Evolutionary conservation across 2,797 vertebrate species (phyloP).

Genomic region (Crypturellus tataupa): DNA sequence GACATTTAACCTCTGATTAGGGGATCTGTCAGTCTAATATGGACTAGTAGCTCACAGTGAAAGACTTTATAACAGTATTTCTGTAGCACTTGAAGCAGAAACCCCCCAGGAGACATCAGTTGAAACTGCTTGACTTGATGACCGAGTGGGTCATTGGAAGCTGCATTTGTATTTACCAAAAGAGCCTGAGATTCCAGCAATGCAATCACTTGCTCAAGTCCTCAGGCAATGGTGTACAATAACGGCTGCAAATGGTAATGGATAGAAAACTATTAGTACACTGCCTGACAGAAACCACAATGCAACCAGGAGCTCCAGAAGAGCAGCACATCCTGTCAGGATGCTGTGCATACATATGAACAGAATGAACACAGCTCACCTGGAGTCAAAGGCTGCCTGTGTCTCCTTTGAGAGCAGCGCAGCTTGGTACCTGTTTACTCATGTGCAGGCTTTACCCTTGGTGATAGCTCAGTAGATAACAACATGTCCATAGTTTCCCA

Average conservation of each 20-base stretch:
- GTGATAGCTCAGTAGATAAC: neutral
- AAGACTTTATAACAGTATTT: neutral
- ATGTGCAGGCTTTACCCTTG: neutral
- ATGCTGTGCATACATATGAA: neutral
- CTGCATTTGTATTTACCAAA: constrained; percentile 32
- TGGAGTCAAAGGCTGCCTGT: accelerated
- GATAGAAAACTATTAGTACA: neutral
- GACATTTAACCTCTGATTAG: neutral
- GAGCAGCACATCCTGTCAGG: accelerated
- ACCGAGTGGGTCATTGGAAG: constrained; percentile 46
- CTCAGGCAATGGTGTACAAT: constrained; percentile 40
- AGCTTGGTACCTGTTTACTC: accelerated
- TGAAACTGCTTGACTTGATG: constrained; percentile 26
- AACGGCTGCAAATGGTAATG: neutral
- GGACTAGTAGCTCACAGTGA: neutral
- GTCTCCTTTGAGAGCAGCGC: neutral
- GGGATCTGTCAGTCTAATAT: neutral
- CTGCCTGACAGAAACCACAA: neutral
- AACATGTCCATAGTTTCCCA: neutral
- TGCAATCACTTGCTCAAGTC: constrained; percentile 66
- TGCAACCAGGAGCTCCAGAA: neutral
- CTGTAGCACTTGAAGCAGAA: neutral
- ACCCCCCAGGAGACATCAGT: neutral
- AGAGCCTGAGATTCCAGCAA: constrained; percentile 31
- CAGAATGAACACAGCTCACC: neutral